Base-by-base conservation (phyloP, 1,140 invertebrate genomes). In the Trissolcus basalis region DNA sequence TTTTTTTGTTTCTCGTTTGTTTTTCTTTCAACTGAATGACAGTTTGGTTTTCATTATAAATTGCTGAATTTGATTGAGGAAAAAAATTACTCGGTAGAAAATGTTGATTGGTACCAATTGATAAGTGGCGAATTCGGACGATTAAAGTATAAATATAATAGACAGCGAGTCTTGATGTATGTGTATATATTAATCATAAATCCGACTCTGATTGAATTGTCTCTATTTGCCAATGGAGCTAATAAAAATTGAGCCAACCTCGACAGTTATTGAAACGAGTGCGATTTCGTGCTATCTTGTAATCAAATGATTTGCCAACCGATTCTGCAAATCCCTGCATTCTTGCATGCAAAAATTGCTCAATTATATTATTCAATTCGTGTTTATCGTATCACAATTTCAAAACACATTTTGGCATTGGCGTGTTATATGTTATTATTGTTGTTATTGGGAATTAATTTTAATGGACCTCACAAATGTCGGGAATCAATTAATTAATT, bases 141-240 rank as follows among this genome's bases (percentile, higher is more conserved):
- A n/a, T n/a, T 27, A 27, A n/a, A n/a, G n/a, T 27, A 27, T 27
- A 27, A 27, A 6, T 6, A 27, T 27, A 27, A 27, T 6, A 27
- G 19, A 27, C n/a, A n/a, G n/a, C n/a, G n/a, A 6, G 19, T 6
- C 6, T 27, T 6, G 19, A 27, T 27, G 6, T 27, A 27, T 59
- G n/a, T n/a, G n/a, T n/a, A 47, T 59, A 19, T 48, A 13, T 48
- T 48, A 59, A 59, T 48, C 55, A 12, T 50, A 60, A 60, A 50
- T 50, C 48, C 6, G 19, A 15, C 19, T 39, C 36, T 59, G 56
- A 59, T 59, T 48, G 50, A 60, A 60, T 60, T 51, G 36, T 60
- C 58, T 60, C 16, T 32, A 60, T 60, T 60, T 51, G 35, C 48
- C 36, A 60, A 50, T 43, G 41, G 16, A 50, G 36, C 16, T 33